These are phyloP conservation scores for Gnathonemus echidnorhynchus DNA, from an alignment of 2,113 vertebrate genomes.

Conservation along the genomic window DNA sequence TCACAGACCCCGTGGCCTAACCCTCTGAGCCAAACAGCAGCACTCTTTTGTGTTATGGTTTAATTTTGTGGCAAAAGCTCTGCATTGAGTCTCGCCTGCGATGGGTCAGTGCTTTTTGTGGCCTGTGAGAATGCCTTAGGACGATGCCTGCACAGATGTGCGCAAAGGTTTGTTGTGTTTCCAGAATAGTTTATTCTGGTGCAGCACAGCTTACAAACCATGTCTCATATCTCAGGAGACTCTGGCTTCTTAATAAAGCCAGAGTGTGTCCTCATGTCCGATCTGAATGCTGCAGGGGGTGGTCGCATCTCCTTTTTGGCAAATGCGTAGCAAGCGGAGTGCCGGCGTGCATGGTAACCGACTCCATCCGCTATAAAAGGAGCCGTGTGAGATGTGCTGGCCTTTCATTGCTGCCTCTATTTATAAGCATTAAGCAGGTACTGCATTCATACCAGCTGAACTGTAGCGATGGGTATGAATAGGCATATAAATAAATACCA, in stretches of 20 bases:
- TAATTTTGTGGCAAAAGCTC: not conserved
- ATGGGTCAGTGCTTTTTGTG: not conserved
- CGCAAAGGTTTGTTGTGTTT: slow-evolving; percentile 10
- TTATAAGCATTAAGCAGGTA: not conserved
- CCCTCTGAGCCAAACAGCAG: not conserved
- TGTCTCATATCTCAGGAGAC: not conserved
- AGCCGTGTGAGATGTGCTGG: not conserved
- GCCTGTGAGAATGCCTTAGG: not conserved
- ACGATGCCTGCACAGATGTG: not conserved
- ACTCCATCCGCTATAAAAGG: not conserved
- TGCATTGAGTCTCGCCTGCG: not conserved
- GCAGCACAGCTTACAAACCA: not conserved
- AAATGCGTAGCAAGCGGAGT: not conserved
- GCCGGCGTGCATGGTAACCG: not conserved
- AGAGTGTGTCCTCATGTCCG: not conserved
- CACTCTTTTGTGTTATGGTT: not conserved
- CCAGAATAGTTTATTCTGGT: not conserved
- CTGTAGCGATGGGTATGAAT: not conserved
- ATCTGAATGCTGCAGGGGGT: not conserved
- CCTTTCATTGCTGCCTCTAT: not conserved
- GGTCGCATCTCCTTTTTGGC: not conserved
- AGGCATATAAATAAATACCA: not conserved
- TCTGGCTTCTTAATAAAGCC: not conserved
- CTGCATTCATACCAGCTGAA: not conserved
- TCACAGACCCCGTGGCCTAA: not conserved